A percentile compares a stretch with the other conserved stretches of the same genome.
phyloP scores from a whole-genome alignment of 1,140 invertebrate species.

The Globodera rostochiensis region DNA sequence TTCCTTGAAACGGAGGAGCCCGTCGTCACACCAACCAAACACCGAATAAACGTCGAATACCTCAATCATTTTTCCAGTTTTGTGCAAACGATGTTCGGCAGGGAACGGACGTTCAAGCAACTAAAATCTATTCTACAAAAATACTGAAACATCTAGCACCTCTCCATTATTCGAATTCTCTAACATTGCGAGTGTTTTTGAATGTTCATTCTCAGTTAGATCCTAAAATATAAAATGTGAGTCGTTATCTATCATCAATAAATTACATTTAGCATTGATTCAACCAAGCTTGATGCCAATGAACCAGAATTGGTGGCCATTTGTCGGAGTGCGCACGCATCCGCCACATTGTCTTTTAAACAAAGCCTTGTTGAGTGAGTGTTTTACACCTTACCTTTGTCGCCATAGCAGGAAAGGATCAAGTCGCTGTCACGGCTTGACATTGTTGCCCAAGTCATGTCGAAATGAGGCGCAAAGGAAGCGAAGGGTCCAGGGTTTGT shows the following conservation, averaged over 20 bases:
- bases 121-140: background rate
- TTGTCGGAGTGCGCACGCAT: constrained; percentile 72
- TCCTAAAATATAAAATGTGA: constrained; percentile 62
- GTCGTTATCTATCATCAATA: background rate
- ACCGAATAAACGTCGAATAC: background rate
- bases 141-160: background rate
- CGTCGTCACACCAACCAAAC: background rate
- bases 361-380: no score
- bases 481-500: constrained; percentile 90
- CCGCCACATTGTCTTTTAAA: constrained; percentile 75
- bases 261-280: constrained; percentile 14
- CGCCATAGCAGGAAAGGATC: constrained; percentile 85
- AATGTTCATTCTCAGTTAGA: constrained; percentile 81
- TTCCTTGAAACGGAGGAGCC: constrained; percentile 25
- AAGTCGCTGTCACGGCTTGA: constrained; percentile 90
- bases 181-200: constrained; percentile 72
- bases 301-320: constrained; percentile 38
- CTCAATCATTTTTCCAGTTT: constrained; percentile 27
- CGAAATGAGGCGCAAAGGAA: constrained; percentile 89
- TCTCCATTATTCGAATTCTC: constrained; percentile 22
- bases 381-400: constrained; percentile 67
- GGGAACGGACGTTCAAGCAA: background rate
- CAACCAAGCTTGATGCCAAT: constrained; percentile 2
- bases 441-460: constrained; percentile 90
- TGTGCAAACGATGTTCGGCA: background rate